Percentiles rank a stretch among this genome's conserved stretches.
These are phyloP conservation scores for Cyclina sinensis DNA, from an alignment of 1,140 invertebrate genomes.

Conservation along the genomic window DNA sequence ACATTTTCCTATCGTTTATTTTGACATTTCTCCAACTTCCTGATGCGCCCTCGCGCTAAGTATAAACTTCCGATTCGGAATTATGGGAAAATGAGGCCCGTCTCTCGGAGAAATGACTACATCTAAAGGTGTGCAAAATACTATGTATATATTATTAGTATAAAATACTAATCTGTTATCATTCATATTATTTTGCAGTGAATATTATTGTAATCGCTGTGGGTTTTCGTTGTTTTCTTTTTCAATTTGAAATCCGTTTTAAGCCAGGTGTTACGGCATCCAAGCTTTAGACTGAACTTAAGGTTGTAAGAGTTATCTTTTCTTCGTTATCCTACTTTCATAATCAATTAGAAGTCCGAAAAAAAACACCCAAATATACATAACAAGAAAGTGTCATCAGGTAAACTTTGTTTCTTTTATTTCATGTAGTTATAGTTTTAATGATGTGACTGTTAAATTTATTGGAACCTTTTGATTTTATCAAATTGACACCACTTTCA, in stretches of 20 bases:
- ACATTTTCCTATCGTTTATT: slow-evolving; percentile 23
- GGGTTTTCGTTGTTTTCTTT: no score
- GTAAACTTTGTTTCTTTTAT: neutral
- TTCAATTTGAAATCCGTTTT: no score
- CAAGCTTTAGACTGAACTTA: neutral
- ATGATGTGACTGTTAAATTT: no score
- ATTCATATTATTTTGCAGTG: no score
- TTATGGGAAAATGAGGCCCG: slow-evolving; percentile 51
- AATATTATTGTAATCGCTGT: no score
- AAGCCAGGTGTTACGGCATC: neutral
- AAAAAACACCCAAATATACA: neutral
- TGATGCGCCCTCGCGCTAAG: slow-evolving; percentile 58
- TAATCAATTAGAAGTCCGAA: neutral
- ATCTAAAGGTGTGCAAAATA: no score
- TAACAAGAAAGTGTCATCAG: neutral
- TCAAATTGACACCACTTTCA: no score
- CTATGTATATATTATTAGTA: no score
- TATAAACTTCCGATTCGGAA: slow-evolving; percentile 64
- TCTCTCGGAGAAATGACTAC: neutral
- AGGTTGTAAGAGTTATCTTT: slow-evolving; percentile 11
- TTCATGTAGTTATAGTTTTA: neutral
- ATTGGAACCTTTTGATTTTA: neutral
- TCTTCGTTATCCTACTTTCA: neutral
- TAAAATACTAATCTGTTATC: no score
- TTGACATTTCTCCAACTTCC: slow-evolving; percentile 66